phyloP scores from a whole-genome alignment of 2,797 vertebrate species.

The Microcaecilia unicolor region DNA sequence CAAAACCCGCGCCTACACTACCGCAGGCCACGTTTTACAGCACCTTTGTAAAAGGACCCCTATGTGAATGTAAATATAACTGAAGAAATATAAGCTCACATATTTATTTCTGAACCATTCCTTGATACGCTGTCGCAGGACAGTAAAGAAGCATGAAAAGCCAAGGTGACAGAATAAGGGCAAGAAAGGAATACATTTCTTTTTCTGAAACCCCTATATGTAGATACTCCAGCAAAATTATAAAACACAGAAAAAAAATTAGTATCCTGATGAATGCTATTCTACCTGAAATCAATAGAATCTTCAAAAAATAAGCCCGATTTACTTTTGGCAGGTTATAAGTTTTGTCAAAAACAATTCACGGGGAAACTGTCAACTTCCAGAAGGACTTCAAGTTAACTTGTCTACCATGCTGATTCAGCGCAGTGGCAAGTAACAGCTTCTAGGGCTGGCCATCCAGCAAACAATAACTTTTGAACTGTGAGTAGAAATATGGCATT shows the following conservation, averaged over 20 bases:
- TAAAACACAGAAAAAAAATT: constrained; percentile 10
- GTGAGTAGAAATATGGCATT: constrained; percentile 23
- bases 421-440: constrained; percentile 24
- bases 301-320: constrained; percentile 18
- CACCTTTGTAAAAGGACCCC: no score
- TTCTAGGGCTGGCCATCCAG: constrained; percentile 2
- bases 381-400: constrained; percentile 38
- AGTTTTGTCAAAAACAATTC: constrained; percentile 31
- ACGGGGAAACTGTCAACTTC: constrained; percentile 11
- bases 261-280: neutral
- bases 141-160: neutral
- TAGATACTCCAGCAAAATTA: neutral
- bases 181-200: neutral
- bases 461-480: constrained; percentile 13
- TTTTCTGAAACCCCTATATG: neutral
- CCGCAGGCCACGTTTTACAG: no score
- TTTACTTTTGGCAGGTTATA: constrained; percentile 21
- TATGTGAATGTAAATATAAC: neutral
- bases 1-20: no score
- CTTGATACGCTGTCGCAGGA: neutral
- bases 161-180: neutral
- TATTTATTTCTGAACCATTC: neutral
- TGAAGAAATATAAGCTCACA: neutral
- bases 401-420: constrained; percentile 25
- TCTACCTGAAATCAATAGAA: neutral